Conservation (phyloP, 2,113 vertebrate genomes). For the Oreochromis aureus region DNA sequence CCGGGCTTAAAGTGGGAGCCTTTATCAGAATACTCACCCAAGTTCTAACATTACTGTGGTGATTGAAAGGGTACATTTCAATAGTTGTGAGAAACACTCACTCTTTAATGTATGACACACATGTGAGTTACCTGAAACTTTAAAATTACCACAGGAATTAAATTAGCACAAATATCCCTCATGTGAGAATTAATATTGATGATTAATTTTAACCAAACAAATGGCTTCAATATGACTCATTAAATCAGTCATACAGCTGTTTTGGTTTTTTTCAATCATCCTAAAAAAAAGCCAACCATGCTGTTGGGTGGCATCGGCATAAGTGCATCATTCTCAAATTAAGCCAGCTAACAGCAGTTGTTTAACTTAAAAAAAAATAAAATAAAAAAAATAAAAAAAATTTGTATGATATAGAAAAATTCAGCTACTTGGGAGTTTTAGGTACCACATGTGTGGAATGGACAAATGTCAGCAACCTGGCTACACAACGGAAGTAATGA, state of each 20-base stretch:
- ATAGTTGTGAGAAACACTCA: background rate
- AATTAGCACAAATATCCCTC: background rate
- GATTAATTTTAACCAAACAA: background rate
- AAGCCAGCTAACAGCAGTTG: background rate
- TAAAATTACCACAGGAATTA: background rate
- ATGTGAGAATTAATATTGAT: background rate
- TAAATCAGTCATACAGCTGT: background rate
- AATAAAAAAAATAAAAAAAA: background rate
- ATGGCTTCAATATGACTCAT: too few species aligned
- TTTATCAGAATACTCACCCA: conserved; percentile 42
- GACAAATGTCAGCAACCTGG: background rate
- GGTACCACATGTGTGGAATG: background rate
- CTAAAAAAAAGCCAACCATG: fast-evolving
- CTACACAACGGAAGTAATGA: background rate
- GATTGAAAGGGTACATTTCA: background rate
- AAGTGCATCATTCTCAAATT: background rate
- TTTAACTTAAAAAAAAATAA: background rate
- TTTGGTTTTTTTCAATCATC: fast-evolving
- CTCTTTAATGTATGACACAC: background rate
- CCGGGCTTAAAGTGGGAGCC: conserved; percentile 40
- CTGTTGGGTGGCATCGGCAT: background rate
- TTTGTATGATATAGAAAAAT: background rate
- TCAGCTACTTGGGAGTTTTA: background rate
- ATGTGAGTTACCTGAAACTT: background rate
- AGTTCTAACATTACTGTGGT: background rate